Base-by-base conservation (phyloP, 2,113 vertebrate species). In the Rhinogobius similis region DNA sequence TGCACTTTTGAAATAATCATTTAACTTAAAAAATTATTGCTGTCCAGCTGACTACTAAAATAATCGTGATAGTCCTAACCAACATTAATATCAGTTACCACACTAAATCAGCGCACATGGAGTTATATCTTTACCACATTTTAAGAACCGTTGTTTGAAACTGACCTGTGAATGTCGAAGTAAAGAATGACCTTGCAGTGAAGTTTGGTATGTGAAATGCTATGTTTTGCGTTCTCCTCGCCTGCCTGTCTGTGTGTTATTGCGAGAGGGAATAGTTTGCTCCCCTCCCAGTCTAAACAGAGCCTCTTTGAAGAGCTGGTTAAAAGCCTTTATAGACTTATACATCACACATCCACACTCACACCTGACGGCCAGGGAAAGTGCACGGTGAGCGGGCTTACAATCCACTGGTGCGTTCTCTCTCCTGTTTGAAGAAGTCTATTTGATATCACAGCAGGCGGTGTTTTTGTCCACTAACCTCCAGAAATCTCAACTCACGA, bases 361-460 rank as follows among this genome's bases (percentile, higher is more conserved):
- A 73, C 73, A 78, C 70, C 73, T 82, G 75, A 67, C 72, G 74
- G 76, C 75, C 81, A 77, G 65, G 29, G 78, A 87, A 81, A 87
- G 76, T 79, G 80, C 82, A 83, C 68, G 79, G 73, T 82, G 80
- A 78, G 74, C 76, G 82, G 20, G 46, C 67, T 75, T 55, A 71
- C 86, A 81, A 84, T 82, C 72, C 62, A 53, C 75, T 62, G 76
- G 63, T 18, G 39, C 48, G 56, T 6, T 7, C 58, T 64, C 55
- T 78, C 52, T 6, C 29, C 24, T 74, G 66, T 85, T 85, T 78
- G 68, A 67, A 75, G 73, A 88, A 77, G 67, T 70, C 65, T 79
- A 70, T 88, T 87, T 87, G 84, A 89, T 82, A 75, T 74, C 73
- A 80, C 81, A 78, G 85, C 82, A 81, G 56, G 48, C 68, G 72